Conservation (phyloP, 2,888 invertebrate genomes). For the Muschampia plurimacula region DNA sequence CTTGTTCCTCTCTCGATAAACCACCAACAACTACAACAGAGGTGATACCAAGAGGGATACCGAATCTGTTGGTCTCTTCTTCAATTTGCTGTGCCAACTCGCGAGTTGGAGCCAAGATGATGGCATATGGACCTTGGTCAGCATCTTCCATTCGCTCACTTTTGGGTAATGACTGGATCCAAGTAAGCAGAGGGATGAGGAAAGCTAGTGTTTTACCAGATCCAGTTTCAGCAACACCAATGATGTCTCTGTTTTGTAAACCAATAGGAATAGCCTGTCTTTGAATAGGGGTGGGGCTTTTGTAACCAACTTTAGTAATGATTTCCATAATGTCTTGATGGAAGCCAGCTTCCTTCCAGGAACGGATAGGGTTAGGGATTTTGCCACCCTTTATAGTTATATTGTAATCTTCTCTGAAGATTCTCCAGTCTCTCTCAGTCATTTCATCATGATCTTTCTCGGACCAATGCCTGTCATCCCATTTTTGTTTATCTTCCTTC, state of each 20-base stretch:
- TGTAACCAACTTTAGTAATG: constrained; percentile 97
- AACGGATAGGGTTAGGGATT: constrained; percentile 98
- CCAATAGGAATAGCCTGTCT: constrained; percentile 99
- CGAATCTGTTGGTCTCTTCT: constrained; percentile 99
- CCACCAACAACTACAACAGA: constrained; percentile 99
- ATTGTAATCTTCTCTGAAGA: constrained; percentile 99
- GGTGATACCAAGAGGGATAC: constrained; percentile 95
- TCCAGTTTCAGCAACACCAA: constrained; percentile 99
- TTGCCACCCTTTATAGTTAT: constrained; percentile 98
- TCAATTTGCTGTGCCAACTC: constrained; percentile 99
- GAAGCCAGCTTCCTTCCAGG: constrained; percentile 97
- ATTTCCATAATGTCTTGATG: constrained; percentile 96
- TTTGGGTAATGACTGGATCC: constrained; percentile 99
- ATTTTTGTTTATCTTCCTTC: constrained; percentile 98
- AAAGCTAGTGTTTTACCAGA: constrained; percentile 99
- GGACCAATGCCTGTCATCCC: constrained; percentile 99
- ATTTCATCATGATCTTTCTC: constrained; percentile 97
- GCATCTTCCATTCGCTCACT: constrained; percentile 95
- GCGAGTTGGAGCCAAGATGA: constrained; percentile 99
- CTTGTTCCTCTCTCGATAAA: constrained; percentile 99
- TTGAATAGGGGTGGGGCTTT: constrained; percentile 99
- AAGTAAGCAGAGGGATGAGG: constrained; percentile 97
- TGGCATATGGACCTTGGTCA: constrained; percentile 98
- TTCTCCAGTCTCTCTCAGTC: constrained; percentile 99
- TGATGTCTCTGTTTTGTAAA: constrained; percentile 96